Evolutionary conservation across 2,797 vertebrate species (phyloP).

Genomic region (Notamacropus eugenii): DNA sequence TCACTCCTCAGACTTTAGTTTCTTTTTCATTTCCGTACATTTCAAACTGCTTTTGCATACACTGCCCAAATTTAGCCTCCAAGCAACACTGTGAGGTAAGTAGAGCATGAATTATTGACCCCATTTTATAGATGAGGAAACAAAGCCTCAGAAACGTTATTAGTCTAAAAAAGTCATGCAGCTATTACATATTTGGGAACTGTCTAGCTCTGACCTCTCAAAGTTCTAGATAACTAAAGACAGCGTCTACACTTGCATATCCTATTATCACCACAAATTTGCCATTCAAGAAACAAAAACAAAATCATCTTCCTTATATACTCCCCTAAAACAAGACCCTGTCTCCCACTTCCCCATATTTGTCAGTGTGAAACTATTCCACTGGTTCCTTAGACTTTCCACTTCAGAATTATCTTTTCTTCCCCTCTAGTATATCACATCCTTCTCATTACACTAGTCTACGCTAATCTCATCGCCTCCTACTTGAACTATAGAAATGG

Average conservation of each 20-base stretch:
- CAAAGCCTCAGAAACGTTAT: not conserved
- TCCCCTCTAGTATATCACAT: not conserved
- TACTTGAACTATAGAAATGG: not conserved
- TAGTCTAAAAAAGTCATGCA: not conserved
- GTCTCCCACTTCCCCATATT: not conserved
- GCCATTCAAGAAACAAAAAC: not conserved
- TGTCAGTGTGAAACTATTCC: not conserved
- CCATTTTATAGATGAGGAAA: not conserved
- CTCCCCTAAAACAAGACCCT: not conserved
- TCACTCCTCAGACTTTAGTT: not conserved
- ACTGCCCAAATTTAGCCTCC: not conserved
- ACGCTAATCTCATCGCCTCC: not conserved
- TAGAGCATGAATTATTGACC: not conserved
- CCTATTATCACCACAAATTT: not conserved
- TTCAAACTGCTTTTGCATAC: not conserved
- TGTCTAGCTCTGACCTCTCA: not conserved
- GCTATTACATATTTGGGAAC: not conserved
- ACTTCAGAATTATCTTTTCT: not conserved
- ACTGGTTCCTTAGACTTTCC: not conserved
- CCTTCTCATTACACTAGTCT: not conserved
- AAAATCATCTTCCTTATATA: not conserved
- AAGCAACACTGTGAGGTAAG: not conserved
- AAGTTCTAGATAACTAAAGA: not conserved
- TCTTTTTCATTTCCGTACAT: not conserved
- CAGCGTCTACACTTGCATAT: not conserved